Evolutionary conservation across 1,140 invertebrate species (phyloP), one percentile per base, ranked within the genome.

Genomic region (Drosophila auraria): DNA sequence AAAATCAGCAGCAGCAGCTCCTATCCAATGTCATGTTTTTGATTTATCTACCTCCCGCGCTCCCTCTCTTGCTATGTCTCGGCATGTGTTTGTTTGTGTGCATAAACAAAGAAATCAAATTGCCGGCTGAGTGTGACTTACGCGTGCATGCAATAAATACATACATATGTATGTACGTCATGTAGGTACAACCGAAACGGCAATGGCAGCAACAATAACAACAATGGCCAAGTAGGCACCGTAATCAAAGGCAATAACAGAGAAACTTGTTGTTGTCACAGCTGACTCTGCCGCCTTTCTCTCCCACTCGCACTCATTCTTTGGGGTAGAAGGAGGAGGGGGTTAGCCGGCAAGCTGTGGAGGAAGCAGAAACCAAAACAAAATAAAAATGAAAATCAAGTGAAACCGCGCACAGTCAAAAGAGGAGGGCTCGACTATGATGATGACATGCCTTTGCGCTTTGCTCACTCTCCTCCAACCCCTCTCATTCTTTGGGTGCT

Each of bases 231-330:
- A 78, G 75, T 78, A 78, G 75, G 77, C 77, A 79, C 75, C 76
- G 76, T 72, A 80, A 79, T 80, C 76, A 80, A 79, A 71, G 77
- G 77, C 77, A 57, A 79, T 79, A 79, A 74, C 65, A 79, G 76
- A 71, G 53, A 79, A 79, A 79, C 76, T 79, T 79, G 77, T 79
- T 79, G 76, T 79, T 79, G 75, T 79, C 76, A 79, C 77, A 80
- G 77, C 77, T 79, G 77, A 79, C 68, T 80, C 76, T 63, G 77
- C 77, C 64, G 77, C 71, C 60, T 80, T 69, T 51, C 74, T 53
- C 59, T 68, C 62, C 68, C 68, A 65, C 49, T 70, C 62, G 17
- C 60, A 51, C 60, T 62, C 45, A 51, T 51, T 70, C 61, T 66
- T 53, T 44, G 17, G 42, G 50, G 64, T 53, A 65, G 42, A 11